Percentiles rank a stretch among this genome's conserved stretches.
Conservation (phyloP, 2,113 vertebrate genomes). For the Motacilla tschutschensis region DNA sequence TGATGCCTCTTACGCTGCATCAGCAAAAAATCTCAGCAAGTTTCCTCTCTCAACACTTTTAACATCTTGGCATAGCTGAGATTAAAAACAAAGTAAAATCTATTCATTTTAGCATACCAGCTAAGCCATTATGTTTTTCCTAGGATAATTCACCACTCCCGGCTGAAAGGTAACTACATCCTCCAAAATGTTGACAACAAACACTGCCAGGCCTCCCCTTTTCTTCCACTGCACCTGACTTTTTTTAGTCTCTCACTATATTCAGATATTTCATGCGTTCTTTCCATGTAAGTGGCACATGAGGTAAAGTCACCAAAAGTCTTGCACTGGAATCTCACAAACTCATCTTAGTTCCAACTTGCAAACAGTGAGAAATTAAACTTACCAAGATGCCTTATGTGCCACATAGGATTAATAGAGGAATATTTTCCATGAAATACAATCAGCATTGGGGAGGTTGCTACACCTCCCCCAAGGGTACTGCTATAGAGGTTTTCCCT, state of each 20-base stretch:
- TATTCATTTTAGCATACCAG: not conserved
- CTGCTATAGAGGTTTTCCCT: slow-evolving; percentile 95
- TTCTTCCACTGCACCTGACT: not conserved
- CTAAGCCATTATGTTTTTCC: not conserved
- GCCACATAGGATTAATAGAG: slow-evolving; percentile 87
- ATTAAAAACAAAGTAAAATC: not conserved
- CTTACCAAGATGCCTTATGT: slow-evolving; percentile 92
- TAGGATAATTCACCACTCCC: not conserved
- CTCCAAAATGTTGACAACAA: not conserved
- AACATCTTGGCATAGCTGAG: not conserved
- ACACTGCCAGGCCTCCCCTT: not conserved
- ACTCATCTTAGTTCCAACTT: not conserved
- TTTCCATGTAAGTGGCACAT: not conserved
- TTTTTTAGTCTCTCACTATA: not conserved
- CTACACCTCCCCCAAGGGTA: slow-evolving; percentile 90
- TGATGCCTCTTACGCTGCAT: not conserved
- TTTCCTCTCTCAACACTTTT: not conserved
- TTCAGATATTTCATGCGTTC: not conserved
- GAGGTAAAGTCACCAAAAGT: not conserved
- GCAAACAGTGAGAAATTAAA: not conserved
- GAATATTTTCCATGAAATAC: slow-evolving; percentile 90
- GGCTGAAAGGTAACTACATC: not conserved
- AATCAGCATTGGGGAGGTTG: slow-evolving; percentile 93
- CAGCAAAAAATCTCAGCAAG: not conserved
- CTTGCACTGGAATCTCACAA: not conserved